Conservation (phyloP, 92 coral and sea anemone genomes). For the Nematostella vectensis region DNA sequence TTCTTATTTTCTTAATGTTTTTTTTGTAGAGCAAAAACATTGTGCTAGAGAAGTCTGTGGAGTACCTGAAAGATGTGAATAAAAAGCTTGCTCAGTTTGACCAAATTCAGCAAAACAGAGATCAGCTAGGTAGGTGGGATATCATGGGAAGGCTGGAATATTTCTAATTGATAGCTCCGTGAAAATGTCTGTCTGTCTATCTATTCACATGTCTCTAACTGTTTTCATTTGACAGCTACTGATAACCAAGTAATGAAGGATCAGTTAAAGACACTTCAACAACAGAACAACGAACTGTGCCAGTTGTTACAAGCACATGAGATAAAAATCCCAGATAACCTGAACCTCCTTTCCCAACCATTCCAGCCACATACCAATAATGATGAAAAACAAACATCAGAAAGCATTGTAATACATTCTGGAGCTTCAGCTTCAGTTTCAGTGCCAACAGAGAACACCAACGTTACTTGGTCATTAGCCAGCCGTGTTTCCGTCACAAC, state of each 20-base stretch:
- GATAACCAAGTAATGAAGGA: conserved; percentile 42
- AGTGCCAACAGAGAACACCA: conserved; percentile 8
- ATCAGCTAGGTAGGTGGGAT: conserved; percentile 57
- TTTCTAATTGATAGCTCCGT: no score
- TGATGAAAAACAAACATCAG: background rate
- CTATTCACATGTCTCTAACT: no score
- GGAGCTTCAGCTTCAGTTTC: background rate
- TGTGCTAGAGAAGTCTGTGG: conserved; percentile 87
- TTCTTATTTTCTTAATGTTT: no score
- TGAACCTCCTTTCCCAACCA: background rate
- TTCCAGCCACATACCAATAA: no score
- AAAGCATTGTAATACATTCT: background rate
- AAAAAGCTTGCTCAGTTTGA: conserved; percentile 35
- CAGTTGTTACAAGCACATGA: conserved; percentile 39
- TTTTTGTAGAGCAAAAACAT: conserved; percentile 81
- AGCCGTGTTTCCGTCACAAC: conserved; percentile 12
- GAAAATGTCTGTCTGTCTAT: no score
- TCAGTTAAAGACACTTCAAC: conserved; percentile 35
- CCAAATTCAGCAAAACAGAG: conserved; percentile 47
- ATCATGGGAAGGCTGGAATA: no score
- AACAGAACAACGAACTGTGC: conserved; percentile 34
- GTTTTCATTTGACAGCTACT: conserved; percentile 48
- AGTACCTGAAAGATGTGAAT: conserved; percentile 65
- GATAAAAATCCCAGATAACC: conserved; percentile 37
- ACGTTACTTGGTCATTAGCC: conserved; percentile 27